These are phyloP conservation scores for Steinernema hermaphroditum DNA, from an alignment of 2,888 invertebrate genomes.

Conservation along the genomic window DNA sequence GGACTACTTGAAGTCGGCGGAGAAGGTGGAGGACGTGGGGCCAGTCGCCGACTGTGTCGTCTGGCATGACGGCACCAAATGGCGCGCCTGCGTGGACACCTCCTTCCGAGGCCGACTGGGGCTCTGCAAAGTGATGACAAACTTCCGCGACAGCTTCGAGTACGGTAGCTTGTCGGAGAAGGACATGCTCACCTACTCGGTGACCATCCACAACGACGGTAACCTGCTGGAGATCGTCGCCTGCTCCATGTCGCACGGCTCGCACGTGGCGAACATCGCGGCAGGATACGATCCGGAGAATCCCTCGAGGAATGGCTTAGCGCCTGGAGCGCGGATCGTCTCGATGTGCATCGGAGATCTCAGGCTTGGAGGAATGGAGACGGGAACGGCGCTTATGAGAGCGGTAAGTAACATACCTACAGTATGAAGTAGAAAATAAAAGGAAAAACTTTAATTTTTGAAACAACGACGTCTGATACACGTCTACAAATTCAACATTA, in stretches of 20 bases:
- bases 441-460: conserved; percentile 17
- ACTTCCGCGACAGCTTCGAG: conserved; percentile 80
- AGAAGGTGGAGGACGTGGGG: conserved; percentile 84
- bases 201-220: conserved; percentile 89
- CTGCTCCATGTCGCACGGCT: conserved; percentile 82
- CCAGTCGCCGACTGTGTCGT: conserved; percentile 90
- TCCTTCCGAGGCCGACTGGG: conserved; percentile 80
- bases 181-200: conserved; percentile 83
- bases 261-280: conserved; percentile 94
- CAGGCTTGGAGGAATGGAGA: conserved; percentile 91
- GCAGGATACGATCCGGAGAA: conserved; percentile 84
- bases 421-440: not conserved
- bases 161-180: conserved; percentile 77
- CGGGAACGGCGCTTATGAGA: conserved; percentile 86
- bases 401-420: too few relatives aligned
- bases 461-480: too few relatives aligned
- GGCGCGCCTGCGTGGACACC: conserved; percentile 86
- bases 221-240: conserved; percentile 88
- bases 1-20: conserved; percentile 78
- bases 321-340: conserved; percentile 91
- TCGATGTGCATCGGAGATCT: conserved; percentile 84
- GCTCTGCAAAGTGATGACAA: conserved; percentile 79
- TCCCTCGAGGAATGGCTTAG: conserved; percentile 87
- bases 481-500: too few relatives aligned
- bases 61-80: conserved; percentile 85